A percentile compares a stretch with the other conserved stretches of the same genome.
phyloP scores from a whole-genome alignment of 2,888 invertebrate species.

The Drosophila prostipennis region DNA sequence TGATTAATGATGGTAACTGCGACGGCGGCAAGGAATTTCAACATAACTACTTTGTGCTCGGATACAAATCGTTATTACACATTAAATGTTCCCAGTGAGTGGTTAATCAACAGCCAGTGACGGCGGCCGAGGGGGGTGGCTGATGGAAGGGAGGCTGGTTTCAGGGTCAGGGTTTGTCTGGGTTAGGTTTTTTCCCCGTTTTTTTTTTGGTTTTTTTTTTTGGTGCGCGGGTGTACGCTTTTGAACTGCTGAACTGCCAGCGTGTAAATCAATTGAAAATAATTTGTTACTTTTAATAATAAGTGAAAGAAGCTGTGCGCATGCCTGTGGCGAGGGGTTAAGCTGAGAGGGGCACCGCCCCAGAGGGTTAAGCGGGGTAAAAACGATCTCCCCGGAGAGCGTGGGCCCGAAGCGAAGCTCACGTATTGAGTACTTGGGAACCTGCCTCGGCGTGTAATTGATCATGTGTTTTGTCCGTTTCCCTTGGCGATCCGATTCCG shows the following conservation, averaged over 20 bases:
- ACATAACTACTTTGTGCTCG: conserved; percentile 81
- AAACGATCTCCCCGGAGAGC: conserved; percentile 29
- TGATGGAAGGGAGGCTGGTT: conserved; percentile 10
- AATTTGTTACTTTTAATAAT: conserved; percentile 82
- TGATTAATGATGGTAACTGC: conserved; percentile 71
- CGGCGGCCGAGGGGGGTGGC: neutral
- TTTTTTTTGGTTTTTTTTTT: conserved; percentile 10
- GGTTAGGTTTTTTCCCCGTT: conserved; percentile 22
- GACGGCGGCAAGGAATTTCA: conserved; percentile 80
- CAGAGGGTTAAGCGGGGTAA: conserved; percentile 4
- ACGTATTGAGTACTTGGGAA: conserved; percentile 27
- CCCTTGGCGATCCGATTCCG: conserved; percentile 28
- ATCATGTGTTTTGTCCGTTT: conserved; percentile 67
- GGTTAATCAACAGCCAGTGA: conserved; percentile 72
- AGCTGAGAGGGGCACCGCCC: neutral
- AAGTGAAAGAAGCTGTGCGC: conserved; percentile 78
- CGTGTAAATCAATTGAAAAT: conserved; percentile 83
- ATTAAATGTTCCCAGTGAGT: conserved; percentile 83
- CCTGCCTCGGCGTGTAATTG: conserved; percentile 70
- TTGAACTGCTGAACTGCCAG: conserved; percentile 69
- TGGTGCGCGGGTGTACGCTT: conserved; percentile 49
- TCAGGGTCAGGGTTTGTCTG: conserved; percentile 60
- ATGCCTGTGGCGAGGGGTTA: conserved; percentile 33
- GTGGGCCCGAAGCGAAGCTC: conserved; percentile 41
- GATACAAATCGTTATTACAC: conserved; percentile 84